A percentile compares a stretch with the other conserved stretches of the same genome.
Evolutionary conservation across 2,113 vertebrate genomes (phyloP).

Genomic region (Prionailurus viverrinus): DNA sequence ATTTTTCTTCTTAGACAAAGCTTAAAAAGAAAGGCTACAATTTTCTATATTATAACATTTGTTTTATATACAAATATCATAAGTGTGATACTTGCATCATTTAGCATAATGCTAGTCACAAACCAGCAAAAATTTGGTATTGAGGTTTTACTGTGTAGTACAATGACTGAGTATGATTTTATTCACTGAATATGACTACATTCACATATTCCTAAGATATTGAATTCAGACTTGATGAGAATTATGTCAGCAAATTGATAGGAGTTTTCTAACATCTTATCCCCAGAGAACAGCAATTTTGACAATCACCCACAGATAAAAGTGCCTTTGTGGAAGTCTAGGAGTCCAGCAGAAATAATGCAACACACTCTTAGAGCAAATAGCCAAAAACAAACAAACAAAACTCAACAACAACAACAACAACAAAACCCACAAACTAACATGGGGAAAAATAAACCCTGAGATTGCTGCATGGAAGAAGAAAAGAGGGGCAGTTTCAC

Average conservation of each 20-base stretch:
- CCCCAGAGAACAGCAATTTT: background rate
- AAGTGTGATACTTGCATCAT: background rate
- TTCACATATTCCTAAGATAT: background rate
- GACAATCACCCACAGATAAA: background rate
- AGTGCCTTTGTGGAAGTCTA: background rate
- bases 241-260: background rate
- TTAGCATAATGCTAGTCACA: background rate
- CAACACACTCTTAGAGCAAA: background rate
- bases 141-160: background rate
- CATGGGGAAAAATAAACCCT: background rate
- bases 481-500: background rate
- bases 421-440: no score
- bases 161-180: background rate
- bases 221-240: background rate
- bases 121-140: background rate
- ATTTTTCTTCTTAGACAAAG: background rate
- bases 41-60: background rate
- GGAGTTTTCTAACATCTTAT: background rate
- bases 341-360: background rate
- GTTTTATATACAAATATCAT: background rate
- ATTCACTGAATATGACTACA: background rate
- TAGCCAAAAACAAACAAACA: background rate
- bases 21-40: background rate
- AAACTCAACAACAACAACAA: background rate
- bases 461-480: background rate